These are phyloP conservation scores for Takifugu bimaculatus DNA, from an alignment of 2,113 vertebrate genomes.

Conservation along the genomic window DNA sequence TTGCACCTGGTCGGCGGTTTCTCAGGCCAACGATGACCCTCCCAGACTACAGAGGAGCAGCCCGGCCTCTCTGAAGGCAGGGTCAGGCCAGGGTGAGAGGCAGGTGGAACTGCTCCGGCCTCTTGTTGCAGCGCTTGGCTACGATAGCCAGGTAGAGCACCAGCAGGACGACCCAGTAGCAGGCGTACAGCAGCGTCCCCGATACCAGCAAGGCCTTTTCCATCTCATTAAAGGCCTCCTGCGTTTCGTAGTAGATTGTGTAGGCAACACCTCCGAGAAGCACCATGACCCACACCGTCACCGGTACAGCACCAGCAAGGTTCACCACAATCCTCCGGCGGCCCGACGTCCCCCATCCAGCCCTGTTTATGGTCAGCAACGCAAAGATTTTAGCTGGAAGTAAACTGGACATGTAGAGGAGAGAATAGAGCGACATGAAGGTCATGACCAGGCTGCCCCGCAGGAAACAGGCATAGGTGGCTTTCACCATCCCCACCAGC, in stretches of 20 bases:
- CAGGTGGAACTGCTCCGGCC: constrained; percentile 86
- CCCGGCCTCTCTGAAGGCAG: too few species aligned
- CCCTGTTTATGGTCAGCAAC: constrained; percentile 96
- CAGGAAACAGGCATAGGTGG: constrained; percentile 94
- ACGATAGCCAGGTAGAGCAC: constrained; percentile 91
- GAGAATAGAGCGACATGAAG: constrained; percentile 97
- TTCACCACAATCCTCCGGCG: constrained; percentile 91
- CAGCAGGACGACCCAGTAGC: constrained; percentile 93
- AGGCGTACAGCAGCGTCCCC: constrained; percentile 86
- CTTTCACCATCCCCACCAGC: constrained; percentile 95
- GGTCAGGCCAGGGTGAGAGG: constrained; percentile 83
- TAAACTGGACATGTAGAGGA: constrained; percentile 97
- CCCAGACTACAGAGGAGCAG: too few species aligned
- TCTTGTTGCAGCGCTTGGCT: constrained; percentile 88
- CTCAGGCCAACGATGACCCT: too few species aligned
- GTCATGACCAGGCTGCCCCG: constrained; percentile 94
- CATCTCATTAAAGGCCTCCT: constrained; percentile 87
- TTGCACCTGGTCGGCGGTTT: too few species aligned
- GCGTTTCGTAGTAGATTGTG: constrained; percentile 90
- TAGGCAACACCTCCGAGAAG: constrained; percentile 91
- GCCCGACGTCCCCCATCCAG: constrained; percentile 96
- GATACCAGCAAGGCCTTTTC: constrained; percentile 88
- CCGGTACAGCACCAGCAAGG: constrained; percentile 90
- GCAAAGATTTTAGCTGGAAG: constrained; percentile 96
- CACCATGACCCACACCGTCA: constrained; percentile 89